Evolutionary conservation across 2,113 vertebrate species (phyloP).

Genomic region (Tapirus terrestris): DNA sequence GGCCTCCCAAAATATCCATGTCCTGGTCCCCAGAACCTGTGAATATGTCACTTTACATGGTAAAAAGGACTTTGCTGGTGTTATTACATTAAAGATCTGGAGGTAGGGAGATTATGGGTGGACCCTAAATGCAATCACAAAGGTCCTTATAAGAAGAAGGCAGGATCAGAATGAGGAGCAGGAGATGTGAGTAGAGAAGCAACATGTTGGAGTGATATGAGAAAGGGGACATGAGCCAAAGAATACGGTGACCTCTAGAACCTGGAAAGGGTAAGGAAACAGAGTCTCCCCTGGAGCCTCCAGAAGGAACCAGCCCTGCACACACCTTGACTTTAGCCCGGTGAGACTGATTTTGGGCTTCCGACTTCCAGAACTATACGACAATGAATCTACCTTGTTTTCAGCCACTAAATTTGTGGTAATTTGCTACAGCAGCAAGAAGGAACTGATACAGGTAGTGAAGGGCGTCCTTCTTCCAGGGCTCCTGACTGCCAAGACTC

Average conservation of each 20-base stretch:
- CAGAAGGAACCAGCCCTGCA: not conserved
- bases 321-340: not conserved
- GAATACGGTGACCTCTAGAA: not conserved
- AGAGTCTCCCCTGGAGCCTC: not conserved
- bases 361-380: not conserved
- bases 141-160: not conserved
- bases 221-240: no score
- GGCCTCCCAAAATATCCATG: not conserved
- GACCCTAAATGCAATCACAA: not conserved
- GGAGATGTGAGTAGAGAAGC: not conserved
- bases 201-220: not conserved
- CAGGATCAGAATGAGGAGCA: not conserved
- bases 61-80: not conserved
- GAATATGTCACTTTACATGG: not conserved
- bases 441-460: no score
- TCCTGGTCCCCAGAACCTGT: not conserved
- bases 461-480: not conserved
- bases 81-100: not conserved
- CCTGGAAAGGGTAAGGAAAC: not conserved
- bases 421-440: not conserved
- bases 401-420: not conserved
- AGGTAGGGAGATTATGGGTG: fast-evolving
- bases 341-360: not conserved
- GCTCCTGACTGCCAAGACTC: fast-evolving
- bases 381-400: no score